Base-by-base conservation (phyloP, 2,797 vertebrate species). In the Clarias laeviceps region DNA sequence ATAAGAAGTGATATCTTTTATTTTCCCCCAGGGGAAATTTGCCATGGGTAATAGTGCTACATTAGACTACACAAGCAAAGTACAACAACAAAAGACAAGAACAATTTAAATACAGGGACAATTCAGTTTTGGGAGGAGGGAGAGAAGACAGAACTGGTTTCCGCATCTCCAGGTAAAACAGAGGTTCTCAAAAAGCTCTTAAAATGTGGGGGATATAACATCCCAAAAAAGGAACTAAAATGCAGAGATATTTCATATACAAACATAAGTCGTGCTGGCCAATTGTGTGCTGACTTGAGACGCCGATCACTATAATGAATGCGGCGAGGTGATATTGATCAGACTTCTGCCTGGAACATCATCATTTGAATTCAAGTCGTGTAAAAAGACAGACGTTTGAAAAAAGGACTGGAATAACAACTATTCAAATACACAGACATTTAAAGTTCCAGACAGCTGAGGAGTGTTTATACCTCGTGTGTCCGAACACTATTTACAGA, bases 121-220 rank as follows among this genome's bases (percentile, higher is more conserved):
- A 45, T 45, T 45, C 40, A 34, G 29, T 45, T 64, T n/a, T 1
- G 4, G 18, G 14, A 11, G 40, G 29, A 34, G 29, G 11, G 29
- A 22, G 74, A 14, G 61, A 45, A 62, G 6, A 45, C 59, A 27
- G 61, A 84, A 61, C 59, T 50, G 18, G 77, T 81, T 88, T 69
- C 59, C 57, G 66, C 74, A 86, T 83, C 81, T 84, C 84, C 54
- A 82, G 77, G 83, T 87, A 88, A 87, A 89, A 83, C 85, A 89
- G 88, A 88, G 59, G 62, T 68, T 64, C 83, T 32, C 32, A 65
- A 83, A 83, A 84, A 73, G 80, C 80, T 57, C 56, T 79, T 17
- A 77, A 54, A 88, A n/a, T 73, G 14, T 56, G 6, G 22, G 18
- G 54, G 20, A 61, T 37, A 40, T 29, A 78, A 81, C 70, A 74